Evolutionary conservation across 2,888 invertebrate species (phyloP), one percentile per base, ranked within the genome.

Genomic region (Hydrotaea diabolus): DNA sequence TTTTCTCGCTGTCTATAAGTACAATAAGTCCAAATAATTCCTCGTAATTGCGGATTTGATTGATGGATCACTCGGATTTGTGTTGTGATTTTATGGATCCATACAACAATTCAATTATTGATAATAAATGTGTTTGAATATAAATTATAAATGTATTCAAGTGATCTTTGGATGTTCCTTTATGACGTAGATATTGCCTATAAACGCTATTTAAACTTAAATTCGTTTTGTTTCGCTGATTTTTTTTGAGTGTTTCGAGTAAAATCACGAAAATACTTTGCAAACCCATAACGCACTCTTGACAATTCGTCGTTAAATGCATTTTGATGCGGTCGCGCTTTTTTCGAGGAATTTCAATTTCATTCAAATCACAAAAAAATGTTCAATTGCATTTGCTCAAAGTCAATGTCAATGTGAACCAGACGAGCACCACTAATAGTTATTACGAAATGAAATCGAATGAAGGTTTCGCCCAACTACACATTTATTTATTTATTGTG

Each of bases 381-480:
- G 49, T 55, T 15, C 62, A 31, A 55, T 80, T 53, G 26, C 17
- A 62, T 64, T 21, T 11, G 17, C 55, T 76, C 0, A 64, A 82
- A 82, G 76, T 85, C 85, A 82, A 85, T 85, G 85, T 71, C 80
- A 85, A 36, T 77, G 79, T 64, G 36, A 43, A 17, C n/a, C 31
- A 46, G n/a, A n/a, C n/a, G n/a, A n/a, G n/a, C 15, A 82, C 26
- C 26, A 66, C 23, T 81, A 75, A 69, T 46, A n/a, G n/a, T n/a
- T n/a, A 69, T 69, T 69, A 69, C 69, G 69, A 69, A 69, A 69
- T 46, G 43, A 46, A 69, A 59, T 2, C 26, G 26, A 59, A 23
- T 26, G 59, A 59, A 59, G 59, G 59, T 26, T 59, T 59, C 15
- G n/a, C 59, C 26, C 5, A 59, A 1, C 26, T 59, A 26, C 3